Percentiles rank a stretch among this genome's conserved stretches.
phyloP scores from a whole-genome alignment of 2,797 vertebrate genomes.

The Sebastiscus tertius region DNA sequence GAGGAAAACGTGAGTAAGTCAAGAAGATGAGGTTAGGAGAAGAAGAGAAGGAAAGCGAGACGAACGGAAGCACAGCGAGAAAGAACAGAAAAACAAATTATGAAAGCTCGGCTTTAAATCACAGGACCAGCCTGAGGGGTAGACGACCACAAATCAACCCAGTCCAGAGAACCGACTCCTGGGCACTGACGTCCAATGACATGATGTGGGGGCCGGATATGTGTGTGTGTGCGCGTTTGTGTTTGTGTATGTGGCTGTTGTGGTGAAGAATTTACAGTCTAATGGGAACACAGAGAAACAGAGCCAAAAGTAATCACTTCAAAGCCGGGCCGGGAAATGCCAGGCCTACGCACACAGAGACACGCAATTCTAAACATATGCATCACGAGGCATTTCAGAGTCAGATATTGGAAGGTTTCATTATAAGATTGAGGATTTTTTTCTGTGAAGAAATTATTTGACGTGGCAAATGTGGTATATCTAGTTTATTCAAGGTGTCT shows the following conservation, averaged over 20 bases:
- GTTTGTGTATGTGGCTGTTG: neutral
- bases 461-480: neutral
- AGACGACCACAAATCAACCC: constrained; percentile 62
- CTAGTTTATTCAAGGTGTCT: neutral
- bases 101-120: constrained; percentile 47
- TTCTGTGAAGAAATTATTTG: neutral
- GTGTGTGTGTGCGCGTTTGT: neutral
- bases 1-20: neutral
- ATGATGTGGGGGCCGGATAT: constrained; percentile 3
- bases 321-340: constrained; percentile 11
- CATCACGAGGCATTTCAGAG: constrained; percentile 10
- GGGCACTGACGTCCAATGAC: constrained; percentile 29
- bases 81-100: constrained; percentile 30
- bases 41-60: neutral
- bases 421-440: neutral
- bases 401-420: neutral
- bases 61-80: neutral
- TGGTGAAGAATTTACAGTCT: constrained; percentile 34
- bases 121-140: constrained; percentile 24
- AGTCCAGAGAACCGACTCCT: constrained; percentile 9
- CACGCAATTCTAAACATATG: neutral
- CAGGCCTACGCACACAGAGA: neutral
- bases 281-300: constrained; percentile 6
- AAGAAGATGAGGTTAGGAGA: neutral
- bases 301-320: constrained; percentile 46